Percentiles rank a stretch among this genome's conserved stretches.
These are phyloP conservation scores for Coecobrya sp. DNA, from an alignment of 2,888 invertebrate genomes.

Conservation along the genomic window DNA sequence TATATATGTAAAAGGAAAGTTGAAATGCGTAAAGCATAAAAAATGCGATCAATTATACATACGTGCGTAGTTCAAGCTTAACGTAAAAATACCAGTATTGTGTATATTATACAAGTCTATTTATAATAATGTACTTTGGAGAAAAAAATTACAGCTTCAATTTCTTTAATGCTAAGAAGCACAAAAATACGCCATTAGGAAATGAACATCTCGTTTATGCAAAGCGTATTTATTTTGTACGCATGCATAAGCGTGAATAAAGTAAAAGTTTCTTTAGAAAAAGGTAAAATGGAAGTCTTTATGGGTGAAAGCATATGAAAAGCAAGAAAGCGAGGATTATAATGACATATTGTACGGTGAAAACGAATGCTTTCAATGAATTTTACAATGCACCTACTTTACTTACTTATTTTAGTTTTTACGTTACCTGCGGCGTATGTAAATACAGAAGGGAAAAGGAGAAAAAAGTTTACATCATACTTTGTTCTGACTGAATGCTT, in stretches of 20 bases:
- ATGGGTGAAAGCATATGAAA: too few relatives aligned
- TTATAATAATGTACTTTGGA: too few relatives aligned
- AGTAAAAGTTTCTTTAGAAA: too few relatives aligned
- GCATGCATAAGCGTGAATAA: too few relatives aligned
- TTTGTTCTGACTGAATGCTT: too few relatives aligned
- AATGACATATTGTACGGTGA: background rate
- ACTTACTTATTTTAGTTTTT: too few relatives aligned
- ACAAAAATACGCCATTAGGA: background rate
- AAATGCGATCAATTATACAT: background rate
- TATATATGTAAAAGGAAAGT: background rate
- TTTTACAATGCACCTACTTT: background rate
- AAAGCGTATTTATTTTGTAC: too few relatives aligned
- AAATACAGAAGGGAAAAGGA: background rate
- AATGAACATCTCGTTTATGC: background rate
- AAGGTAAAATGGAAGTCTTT: background rate
- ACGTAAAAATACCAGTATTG: background rate
- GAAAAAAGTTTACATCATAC: too few relatives aligned
- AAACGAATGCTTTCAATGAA: background rate
- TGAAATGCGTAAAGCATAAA: background rate
- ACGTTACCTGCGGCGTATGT: slow-evolving; percentile 87
- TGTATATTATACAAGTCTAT: too few relatives aligned
- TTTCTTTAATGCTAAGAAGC: background rate
- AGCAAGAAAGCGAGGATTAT: background rate
- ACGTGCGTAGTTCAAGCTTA: background rate
- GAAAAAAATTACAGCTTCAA: background rate